A percentile compares a stretch with the other conserved stretches of the same genome.
phyloP scores from a whole-genome alignment of 2,888 invertebrate species.

The Dicyrtomina minuta region DNA sequence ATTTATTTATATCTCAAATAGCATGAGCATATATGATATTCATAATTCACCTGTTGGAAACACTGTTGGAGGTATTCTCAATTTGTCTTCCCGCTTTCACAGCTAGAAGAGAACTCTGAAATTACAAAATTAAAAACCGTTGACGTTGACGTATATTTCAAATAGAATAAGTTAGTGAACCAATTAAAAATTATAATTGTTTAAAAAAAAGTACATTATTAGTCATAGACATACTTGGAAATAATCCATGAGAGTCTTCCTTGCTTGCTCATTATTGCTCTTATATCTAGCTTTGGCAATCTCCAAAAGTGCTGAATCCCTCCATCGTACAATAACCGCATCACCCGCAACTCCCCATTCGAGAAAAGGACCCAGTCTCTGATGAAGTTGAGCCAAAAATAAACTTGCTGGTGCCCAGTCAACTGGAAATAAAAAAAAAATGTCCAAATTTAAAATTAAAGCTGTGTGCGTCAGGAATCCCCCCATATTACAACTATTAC shows the following conservation, averaged over 20 bases:
- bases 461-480: no score
- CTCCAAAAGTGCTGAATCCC: constrained; percentile 64
- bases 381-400: constrained; percentile 68
- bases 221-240: constrained; percentile 60
- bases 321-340: constrained; percentile 67
- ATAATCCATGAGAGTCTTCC: constrained; percentile 63
- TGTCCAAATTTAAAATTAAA: not conserved
- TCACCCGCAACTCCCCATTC: constrained; percentile 64
- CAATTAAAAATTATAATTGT: no score
- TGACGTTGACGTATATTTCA: no score
- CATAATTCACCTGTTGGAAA: constrained; percentile 47
- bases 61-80: constrained; percentile 27
- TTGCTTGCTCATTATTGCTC: constrained; percentile 58
- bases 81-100: constrained; percentile 51
- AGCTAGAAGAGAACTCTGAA: constrained; percentile 55
- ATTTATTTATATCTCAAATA: no score
- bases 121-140: constrained; percentile 38
- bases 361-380: constrained; percentile 68
- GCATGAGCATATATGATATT: no score
- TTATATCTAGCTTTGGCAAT: constrained; percentile 66
- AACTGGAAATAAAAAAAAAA: constrained; percentile 58
- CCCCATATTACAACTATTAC: no score
- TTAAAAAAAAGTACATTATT: not conserved
- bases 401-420: constrained; percentile 71
- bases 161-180: no score